These are phyloP conservation scores for Drosophila nr. perissopoda DNA, from an alignment of 2,888 invertebrate genomes.

Conservation along the genomic window DNA sequence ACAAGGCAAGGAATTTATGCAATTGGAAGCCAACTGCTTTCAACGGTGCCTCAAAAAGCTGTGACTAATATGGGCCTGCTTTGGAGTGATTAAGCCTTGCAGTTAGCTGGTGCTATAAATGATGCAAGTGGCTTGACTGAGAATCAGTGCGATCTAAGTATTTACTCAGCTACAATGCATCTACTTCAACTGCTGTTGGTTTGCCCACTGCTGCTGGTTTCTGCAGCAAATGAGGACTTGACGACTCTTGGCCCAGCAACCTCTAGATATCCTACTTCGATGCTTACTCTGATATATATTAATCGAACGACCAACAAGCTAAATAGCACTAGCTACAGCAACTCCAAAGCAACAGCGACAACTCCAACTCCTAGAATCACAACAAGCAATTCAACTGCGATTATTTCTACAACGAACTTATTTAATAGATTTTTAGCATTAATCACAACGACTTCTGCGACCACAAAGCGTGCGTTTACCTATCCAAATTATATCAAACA, in stretches of 20 bases:
- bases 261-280: not conserved
- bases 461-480: too few relatives aligned
- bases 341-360: not conserved
- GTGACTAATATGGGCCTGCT: constrained; percentile 40
- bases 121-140: not conserved
- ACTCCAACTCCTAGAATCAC: not conserved
- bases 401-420: constrained; percentile 17
- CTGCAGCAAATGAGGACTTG: not conserved
- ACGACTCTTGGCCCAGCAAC: not conserved
- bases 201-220: constrained; percentile 1
- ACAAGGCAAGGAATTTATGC: constrained; percentile 13
- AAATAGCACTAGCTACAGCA: not conserved
- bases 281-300: not conserved
- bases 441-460: not conserved
- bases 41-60: not conserved
- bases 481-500: not conserved
- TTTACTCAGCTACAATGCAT: constrained; percentile 29
- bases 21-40: constrained; percentile 24
- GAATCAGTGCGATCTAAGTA: constrained; percentile 9
- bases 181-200: constrained; percentile 1
- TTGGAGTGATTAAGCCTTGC: constrained; percentile 14
- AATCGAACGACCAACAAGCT: not conserved
- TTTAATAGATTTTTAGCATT: constrained; percentile 10
- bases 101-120: constrained; percentile 36
- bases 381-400: not conserved